Base-by-base conservation (phyloP, 2,888 invertebrate genomes). In the Camptogramma bilineatum region DNA sequence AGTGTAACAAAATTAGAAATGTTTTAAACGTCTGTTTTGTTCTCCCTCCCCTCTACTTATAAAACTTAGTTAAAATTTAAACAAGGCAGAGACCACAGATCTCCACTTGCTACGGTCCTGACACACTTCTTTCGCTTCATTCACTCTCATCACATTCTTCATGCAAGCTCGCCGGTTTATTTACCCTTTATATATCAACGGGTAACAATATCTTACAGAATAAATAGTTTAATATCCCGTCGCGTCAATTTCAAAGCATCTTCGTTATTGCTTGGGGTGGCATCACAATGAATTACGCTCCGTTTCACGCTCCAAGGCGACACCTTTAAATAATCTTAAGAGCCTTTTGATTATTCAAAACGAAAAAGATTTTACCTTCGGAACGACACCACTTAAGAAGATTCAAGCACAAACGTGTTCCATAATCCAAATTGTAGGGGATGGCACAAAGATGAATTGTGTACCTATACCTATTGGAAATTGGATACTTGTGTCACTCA, bases 371-470 rank as follows among this genome's bases (percentile, higher is more conserved):
- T 62, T 62, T 39, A 63, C 57, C 60, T 60, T 24, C 54, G 18
- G 42, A 58, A 53, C 46, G 57, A 39, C 39, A 56, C 53, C 64
- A 62, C 59, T 62, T 47, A 55, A 48, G 47, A 59, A 60, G 57
- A 66, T 66, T 60, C 56, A 63, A 2, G 21, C 61, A 63, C 63
- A 66, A 67, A 63, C 47, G 59, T 62, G 62, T 62, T 52, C 50
- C 59, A 53, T 65, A 67, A 65, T 65, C 61, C 51, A 63, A 70
- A 66, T 65, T 66, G 69, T 67, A 63, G 63, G 65, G 65, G 67
- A 63, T 52, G 58, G 19, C 31, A 64, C 53, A 63, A 70, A 61
- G 48, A 56, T 52, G 61, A 53, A 62, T 64, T 59, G 64, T 54
- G 52, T 55, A n/a, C n/a, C n/a, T n/a, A n/a, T n/a, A n/a, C n/a